Evolutionary conservation across 2,888 invertebrate genomes (phyloP).

Genomic region (Slavum lentiscoides): DNA sequence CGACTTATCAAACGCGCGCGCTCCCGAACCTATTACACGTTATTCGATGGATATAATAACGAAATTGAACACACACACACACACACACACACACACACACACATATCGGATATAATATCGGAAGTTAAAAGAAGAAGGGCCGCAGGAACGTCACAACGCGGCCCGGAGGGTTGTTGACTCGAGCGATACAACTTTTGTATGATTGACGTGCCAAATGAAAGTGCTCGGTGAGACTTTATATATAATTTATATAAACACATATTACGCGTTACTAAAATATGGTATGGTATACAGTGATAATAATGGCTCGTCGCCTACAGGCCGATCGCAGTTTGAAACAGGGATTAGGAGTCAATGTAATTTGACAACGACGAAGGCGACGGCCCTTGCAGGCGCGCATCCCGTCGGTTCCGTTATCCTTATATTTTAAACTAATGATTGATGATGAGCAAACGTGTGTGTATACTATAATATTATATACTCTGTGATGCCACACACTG

Average conservation of each 20-base stretch:
- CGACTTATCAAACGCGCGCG: no score
- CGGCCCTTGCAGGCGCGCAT: neutral
- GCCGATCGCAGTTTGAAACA: neutral
- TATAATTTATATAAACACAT: neutral
- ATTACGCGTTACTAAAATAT: neutral
- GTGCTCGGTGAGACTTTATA: neutral
- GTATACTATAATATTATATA: no score
- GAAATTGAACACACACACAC: no score
- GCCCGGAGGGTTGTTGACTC: no score
- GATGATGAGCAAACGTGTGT: neutral
- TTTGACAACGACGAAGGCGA: conserved; percentile 31
- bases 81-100: no score
- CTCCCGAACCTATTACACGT: no score
- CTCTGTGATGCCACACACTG: neutral
- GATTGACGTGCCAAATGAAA: conserved; percentile 46
- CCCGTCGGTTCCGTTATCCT: no score
- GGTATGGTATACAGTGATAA: neutral
- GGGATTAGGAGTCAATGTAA: conserved; percentile 45
- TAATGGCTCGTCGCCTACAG: neutral
- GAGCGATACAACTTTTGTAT: neutral
- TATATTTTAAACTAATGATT: neutral
- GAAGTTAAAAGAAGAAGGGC: no score
- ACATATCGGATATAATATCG: no score
- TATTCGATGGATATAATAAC: no score
- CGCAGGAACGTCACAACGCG: no score